These are phyloP conservation scores for Ovibos moschatus DNA, from an alignment of 2,113 vertebrate species.

Conservation along the genomic window DNA sequence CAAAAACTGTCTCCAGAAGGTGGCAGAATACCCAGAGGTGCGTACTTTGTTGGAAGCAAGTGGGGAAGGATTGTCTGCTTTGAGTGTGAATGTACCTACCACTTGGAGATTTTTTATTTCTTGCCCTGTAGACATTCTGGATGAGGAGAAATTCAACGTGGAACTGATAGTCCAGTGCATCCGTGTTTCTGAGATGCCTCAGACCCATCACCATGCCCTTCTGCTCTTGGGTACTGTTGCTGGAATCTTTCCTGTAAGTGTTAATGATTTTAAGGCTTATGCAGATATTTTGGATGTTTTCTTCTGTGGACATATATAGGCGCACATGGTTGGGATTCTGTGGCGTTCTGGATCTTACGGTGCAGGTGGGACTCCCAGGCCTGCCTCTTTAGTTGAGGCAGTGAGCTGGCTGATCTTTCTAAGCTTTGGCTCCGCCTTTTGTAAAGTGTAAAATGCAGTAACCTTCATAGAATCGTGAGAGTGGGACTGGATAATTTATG, in stretches of 20 bases:
- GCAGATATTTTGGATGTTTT: neutral
- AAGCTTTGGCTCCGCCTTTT: neutral
- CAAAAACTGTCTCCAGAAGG: slow-evolving; percentile 87
- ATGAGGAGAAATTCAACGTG: slow-evolving; percentile 96
- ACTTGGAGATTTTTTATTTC: neutral
- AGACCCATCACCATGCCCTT: slow-evolving; percentile 96
- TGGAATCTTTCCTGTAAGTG: slow-evolving; percentile 93
- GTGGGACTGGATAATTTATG: neutral
- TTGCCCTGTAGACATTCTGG: slow-evolving; percentile 83
- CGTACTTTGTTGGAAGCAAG: neutral
- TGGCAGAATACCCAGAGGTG: slow-evolving; percentile 83
- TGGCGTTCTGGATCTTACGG: neutral
- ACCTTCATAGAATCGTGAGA: neutral
- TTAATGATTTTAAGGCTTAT: neutral
- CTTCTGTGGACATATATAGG: neutral
- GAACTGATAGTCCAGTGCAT: slow-evolving; percentile 96
- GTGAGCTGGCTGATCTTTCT: neutral
- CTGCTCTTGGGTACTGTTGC: slow-evolving; percentile 91
- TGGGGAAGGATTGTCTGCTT: neutral
- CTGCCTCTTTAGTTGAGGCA: neutral
- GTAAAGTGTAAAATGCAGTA: neutral
- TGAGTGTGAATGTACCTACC: neutral
- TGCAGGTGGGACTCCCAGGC: no score
- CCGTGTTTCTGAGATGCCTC: slow-evolving; percentile 90
- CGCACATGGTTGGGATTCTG: neutral